Percentiles rank a stretch among this genome's conserved stretches.
phyloP scores from a whole-genome alignment of 2,888 invertebrate genomes.

The Caenorhabditis sp. region DNA sequence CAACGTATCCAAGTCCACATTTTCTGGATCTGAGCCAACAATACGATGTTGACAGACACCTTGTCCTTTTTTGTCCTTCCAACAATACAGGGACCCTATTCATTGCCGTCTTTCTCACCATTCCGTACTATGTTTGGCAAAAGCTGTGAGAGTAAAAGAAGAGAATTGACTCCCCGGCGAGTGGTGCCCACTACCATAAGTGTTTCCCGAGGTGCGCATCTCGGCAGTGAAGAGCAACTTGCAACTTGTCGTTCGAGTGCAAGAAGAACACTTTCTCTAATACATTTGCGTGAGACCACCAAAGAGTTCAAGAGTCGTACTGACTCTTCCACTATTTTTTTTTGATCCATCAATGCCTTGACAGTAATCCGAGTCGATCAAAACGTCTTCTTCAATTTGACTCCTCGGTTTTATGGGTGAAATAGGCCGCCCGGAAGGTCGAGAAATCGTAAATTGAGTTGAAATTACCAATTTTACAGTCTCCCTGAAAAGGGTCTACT shows the following conservation, averaged over 20 bases:
- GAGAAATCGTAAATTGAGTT: slow-evolving; percentile 58
- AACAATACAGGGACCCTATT: slow-evolving; percentile 29
- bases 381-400: slow-evolving; percentile 19
- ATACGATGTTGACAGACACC: slow-evolving; percentile 26
- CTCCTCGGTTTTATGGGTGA: slow-evolving; percentile 32
- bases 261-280: slow-evolving; percentile 23
- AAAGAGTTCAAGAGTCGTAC: neutral
- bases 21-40: slow-evolving; percentile 17
- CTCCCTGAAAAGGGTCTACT: slow-evolving; percentile 30
- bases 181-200: slow-evolving; percentile 45
- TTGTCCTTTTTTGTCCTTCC: slow-evolving; percentile 13
- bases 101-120: slow-evolving; percentile 16
- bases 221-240: slow-evolving; percentile 64
- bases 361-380: slow-evolving; percentile 33
- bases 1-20: neutral
- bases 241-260: slow-evolving; percentile 51
- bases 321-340: neutral
- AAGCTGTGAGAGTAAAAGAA: slow-evolving; percentile 55
- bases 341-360: neutral
- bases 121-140: slow-evolving; percentile 50
- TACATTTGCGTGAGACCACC: slow-evolving; percentile 10
- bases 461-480: slow-evolving; percentile 49
- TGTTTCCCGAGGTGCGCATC: slow-evolving; percentile 62
- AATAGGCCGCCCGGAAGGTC: slow-evolving; percentile 41
- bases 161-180: slow-evolving; percentile 39